A percentile compares a stretch with the other conserved stretches of the same genome.
Conservation (phyloP, 1,140 invertebrate species). For the Drosophila varians region DNA sequence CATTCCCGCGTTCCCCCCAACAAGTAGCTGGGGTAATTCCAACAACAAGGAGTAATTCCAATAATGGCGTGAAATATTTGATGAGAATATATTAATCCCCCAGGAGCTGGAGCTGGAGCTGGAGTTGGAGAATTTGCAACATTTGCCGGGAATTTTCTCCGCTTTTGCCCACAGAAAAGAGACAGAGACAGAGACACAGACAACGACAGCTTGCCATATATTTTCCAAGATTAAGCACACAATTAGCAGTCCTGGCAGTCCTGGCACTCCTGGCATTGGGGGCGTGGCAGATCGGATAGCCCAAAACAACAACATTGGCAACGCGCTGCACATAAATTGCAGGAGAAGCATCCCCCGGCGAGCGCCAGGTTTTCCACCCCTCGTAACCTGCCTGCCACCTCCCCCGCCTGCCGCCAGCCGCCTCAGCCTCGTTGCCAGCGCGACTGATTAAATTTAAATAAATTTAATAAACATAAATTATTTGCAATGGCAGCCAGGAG, state of each 20-base stretch:
- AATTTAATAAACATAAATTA: constrained; percentile 83
- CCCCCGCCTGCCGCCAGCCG: too few species aligned
- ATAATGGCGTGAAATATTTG: constrained; percentile 82
- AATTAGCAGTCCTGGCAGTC: constrained; percentile 69
- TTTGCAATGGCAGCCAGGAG: constrained; percentile 64
- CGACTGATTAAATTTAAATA: constrained; percentile 83
- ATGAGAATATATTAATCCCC: constrained; percentile 81
- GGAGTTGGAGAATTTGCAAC: constrained; percentile 66
- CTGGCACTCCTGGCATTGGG: not conserved
- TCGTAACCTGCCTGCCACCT: constrained; percentile 1
- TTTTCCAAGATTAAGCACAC: constrained; percentile 79
- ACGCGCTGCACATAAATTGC: constrained; percentile 79
- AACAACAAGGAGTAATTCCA: constrained; percentile 56
- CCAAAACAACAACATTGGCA: constrained; percentile 60
- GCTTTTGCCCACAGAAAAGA: constrained; percentile 5
- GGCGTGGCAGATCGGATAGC: constrained; percentile 56
- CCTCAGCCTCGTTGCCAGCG: constrained; percentile 8
- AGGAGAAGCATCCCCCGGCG: constrained; percentile 58
- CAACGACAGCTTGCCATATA: constrained; percentile 63
- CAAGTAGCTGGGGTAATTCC: constrained; percentile 1
- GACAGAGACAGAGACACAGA: too few species aligned
- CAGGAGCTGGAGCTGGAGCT: constrained; percentile 48
- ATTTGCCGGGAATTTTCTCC: constrained; percentile 44
- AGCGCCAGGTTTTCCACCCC: constrained; percentile 8
- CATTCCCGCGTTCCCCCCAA: too few species aligned